A percentile compares a stretch with the other conserved stretches of the same genome.
Evolutionary conservation across 2,888 invertebrate species (phyloP).

Genomic region (Oscheius sp.): DNA sequence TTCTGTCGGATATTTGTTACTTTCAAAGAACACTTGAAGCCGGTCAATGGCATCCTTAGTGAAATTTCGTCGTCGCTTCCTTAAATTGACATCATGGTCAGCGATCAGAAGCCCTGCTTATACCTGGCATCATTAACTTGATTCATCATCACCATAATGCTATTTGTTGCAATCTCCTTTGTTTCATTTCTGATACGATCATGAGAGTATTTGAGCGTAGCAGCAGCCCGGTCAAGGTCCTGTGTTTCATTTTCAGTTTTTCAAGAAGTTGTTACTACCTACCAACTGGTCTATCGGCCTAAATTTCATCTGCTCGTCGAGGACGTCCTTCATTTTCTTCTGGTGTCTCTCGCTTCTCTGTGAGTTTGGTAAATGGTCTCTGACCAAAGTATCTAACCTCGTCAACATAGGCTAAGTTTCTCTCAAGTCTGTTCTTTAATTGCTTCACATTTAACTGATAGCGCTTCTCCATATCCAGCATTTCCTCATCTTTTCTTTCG

Average conservation of each 20-base stretch:
- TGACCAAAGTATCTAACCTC: slow-evolving; percentile 32
- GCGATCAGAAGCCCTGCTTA: neutral
- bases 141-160: slow-evolving; percentile 43
- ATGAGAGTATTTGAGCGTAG: slow-evolving; percentile 35
- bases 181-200: slow-evolving; percentile 33
- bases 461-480: slow-evolving; percentile 39
- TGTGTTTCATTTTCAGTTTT: slow-evolving; percentile 21
- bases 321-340: slow-evolving; percentile 32
- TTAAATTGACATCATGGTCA: slow-evolving; percentile 19
- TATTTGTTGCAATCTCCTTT: slow-evolving; percentile 27
- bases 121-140: slow-evolving; percentile 45
- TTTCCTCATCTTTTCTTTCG: slow-evolving; percentile 48
- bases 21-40: slow-evolving; percentile 53
- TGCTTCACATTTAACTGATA: slow-evolving; percentile 40
- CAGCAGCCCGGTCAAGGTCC: slow-evolving; percentile 41
- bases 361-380: neutral
- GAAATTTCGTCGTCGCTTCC: slow-evolving; percentile 58
- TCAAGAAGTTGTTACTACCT: slow-evolving; percentile 5
- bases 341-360: slow-evolving; percentile 41
- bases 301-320: slow-evolving; percentile 40
- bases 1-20: slow-evolving; percentile 50
- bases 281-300: slow-evolving; percentile 52
- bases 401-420: slow-evolving; percentile 32
- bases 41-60: slow-evolving; percentile 54
- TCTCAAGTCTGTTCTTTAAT: slow-evolving; percentile 39